Base-by-base conservation (phyloP, 37 sponge, comb jelly and placozoan species). In the Ianthella basta region DNA sequence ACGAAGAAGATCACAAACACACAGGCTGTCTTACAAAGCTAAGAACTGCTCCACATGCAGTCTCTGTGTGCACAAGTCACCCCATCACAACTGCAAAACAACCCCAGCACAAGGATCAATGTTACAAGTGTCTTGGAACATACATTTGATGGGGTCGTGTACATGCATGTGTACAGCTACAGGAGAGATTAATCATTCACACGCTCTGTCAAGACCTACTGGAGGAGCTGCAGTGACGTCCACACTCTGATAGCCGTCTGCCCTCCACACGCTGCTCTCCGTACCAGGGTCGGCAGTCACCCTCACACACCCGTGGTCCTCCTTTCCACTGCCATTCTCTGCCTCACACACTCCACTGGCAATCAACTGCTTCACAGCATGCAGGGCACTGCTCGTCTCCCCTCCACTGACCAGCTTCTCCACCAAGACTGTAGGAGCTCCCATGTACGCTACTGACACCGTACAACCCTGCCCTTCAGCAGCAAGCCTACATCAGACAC, bases 381-480 rank as follows among this genome's bases (percentile, higher is more conserved):
- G 37, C 18, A 92, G 64, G 19, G 90, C 86, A 23, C 35, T 5
- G 0, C 24, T 4, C 8, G 90, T 84, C 79, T 95, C 96, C 0
- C 57, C 54, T 1, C 93, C 93, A 16, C 44, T 66, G 21, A 83
- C 65, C 15, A 90, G 60, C 80, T 92, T 95, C 96, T 95, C 96
- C 20, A 30, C 55, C 18, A 88, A 32, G 37, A 95, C 85, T 0
- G 64, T 59, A 0, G 96, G 96, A 64, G 96, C 93, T 44, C 96
- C 93, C 96, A 95, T 95, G 82, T 92, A 86, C 0, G 89, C 93
- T 15, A 90, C 85, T 0, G 86, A 54, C 63, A 80, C 82, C 3
- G 80, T 55, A 0, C 78, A 57, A 37, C 86, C 95, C 56, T 68
- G 25, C 15, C 10, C 18, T 1, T 80, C 79, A 33, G 86, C 19